Base-by-base conservation (phyloP, 2,113 vertebrate genomes). In the Mystacornis crossleyi region DNA sequence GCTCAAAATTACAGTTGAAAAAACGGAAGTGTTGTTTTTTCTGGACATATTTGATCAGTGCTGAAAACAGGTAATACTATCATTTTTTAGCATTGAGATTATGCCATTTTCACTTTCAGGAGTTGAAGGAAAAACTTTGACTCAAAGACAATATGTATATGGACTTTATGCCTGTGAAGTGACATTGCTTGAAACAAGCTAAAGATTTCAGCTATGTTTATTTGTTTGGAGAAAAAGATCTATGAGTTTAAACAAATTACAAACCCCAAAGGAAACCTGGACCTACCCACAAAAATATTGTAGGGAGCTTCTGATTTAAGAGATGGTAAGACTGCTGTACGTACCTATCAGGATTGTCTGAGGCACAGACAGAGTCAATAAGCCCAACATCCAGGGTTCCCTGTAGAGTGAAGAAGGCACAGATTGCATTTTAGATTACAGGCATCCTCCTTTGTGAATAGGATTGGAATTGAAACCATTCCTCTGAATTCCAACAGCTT, bases 311-410 rank as follows among this genome's bases (percentile, higher is more conserved):
- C 67, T 45, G 33, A 40, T 67, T 40, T 70, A 75, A 60, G 31
- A 90, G 71, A 53, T 18, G 38, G 23, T 87, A 18, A 77, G 18
- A 18, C 15, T 61, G 54, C 17, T 73, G 36, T 57, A 94, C 98
- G 79, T 95, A 99, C 99, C 99, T 98, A 97, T 99, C 99, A 65
- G 99, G 99, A 96, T 98, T 99, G 97, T 99, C 99, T 38, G 99
- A 99, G 34, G 99, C 99, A 97, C 99, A 99, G 64, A 99, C 99
- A 2, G 99, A 99, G 96, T 99, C 99, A 31, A 99, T 99, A 74
- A 99, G 97, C 4, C 99, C 99, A 80, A 99, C 99, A 70, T 99
- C 99, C 86, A 99, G 97, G 28, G 99, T 99, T 85, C 99, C 99
- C 99, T 99, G 86, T 18, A 81, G 9, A 55, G 66, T 38, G 57